Evolutionary conservation across 2,113 vertebrate species (phyloP).

Genomic region (Chrysochloris asiatica): DNA sequence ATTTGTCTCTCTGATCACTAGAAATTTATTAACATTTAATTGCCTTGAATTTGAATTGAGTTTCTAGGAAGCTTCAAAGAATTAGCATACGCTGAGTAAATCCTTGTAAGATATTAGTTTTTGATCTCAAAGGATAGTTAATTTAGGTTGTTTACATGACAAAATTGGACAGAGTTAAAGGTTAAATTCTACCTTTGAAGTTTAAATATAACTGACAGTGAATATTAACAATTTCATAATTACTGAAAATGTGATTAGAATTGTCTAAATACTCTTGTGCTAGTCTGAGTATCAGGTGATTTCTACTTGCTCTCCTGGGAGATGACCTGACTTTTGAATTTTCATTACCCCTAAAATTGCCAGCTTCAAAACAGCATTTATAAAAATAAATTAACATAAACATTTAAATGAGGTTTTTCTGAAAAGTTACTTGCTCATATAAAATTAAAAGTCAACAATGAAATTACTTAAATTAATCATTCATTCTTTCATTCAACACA

Average conservation of each 20-base stretch:
- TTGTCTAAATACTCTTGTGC: constrained; percentile 68
- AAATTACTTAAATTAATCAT: constrained; percentile 81
- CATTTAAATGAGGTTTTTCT: constrained; percentile 74
- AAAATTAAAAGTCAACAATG: constrained; percentile 75
- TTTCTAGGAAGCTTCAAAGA: constrained; percentile 66
- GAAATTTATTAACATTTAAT: constrained; percentile 75
- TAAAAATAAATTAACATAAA: constrained; percentile 77
- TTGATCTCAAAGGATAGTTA: constrained; percentile 67
- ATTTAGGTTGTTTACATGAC: constrained; percentile 76
- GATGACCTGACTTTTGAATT: constrained; percentile 78
- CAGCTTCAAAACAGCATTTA: constrained; percentile 75
- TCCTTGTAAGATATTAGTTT: constrained; percentile 70
- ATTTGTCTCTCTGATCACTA: constrained; percentile 60
- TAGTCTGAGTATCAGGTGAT: constrained; percentile 49
- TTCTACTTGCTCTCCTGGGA: constrained; percentile 49
- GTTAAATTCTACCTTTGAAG: constrained; percentile 58
- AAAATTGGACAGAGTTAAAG: constrained; percentile 68
- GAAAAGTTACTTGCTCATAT: constrained; percentile 69
- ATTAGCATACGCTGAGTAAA: constrained; percentile 68
- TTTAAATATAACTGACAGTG: constrained; percentile 69
- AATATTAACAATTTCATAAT: constrained; percentile 78
- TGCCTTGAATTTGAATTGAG: constrained; percentile 70
- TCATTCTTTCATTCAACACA: constrained; percentile 49
- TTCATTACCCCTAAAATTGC: constrained; percentile 78
- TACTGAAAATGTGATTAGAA: constrained; percentile 71